phyloP scores from a whole-genome alignment of 2,113 vertebrate genomes.

The Burhinus bistriatus region DNA sequence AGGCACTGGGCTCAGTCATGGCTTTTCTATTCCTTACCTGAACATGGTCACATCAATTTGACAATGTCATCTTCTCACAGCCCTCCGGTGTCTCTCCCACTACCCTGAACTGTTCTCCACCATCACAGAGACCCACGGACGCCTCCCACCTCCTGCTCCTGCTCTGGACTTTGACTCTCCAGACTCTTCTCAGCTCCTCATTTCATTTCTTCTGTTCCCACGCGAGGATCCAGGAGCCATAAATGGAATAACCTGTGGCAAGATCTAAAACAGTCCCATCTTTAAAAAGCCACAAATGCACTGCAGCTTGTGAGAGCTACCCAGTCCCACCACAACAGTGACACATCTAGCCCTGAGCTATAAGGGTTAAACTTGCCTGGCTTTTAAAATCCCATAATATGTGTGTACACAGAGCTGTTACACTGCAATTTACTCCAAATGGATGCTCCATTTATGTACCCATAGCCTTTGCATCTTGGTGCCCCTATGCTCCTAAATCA shows the following conservation, averaged over 20 bases:
- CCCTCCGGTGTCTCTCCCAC: not conserved
- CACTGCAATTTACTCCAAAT: slow-evolving; percentile 27
- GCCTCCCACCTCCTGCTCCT: not conserved
- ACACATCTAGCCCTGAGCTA: not conserved
- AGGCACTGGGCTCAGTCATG: not conserved
- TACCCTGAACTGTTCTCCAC: not conserved
- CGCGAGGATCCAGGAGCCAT: not conserved
- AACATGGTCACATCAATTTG: not conserved
- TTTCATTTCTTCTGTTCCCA: not conserved
- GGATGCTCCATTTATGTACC: slow-evolving; percentile 14
- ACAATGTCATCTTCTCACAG: not conserved
- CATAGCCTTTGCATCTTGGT: slow-evolving; percentile 3
- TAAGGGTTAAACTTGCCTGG: not conserved
- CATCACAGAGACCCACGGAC: fast-evolving
- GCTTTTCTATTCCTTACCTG: not conserved
- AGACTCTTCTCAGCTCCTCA: not conserved
- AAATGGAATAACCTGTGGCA: not conserved
- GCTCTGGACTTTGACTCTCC: not conserved
- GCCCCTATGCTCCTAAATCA: slow-evolving; percentile 5
- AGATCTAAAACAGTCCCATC: not conserved
- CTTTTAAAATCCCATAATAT: not conserved
- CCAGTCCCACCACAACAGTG: not conserved
- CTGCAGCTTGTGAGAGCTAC: not conserved
- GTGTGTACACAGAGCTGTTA: not conserved
- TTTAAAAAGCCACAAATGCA: not conserved